Base-by-base conservation (phyloP, 2,797 vertebrate species). In the Sorex maritimensis region DNA sequence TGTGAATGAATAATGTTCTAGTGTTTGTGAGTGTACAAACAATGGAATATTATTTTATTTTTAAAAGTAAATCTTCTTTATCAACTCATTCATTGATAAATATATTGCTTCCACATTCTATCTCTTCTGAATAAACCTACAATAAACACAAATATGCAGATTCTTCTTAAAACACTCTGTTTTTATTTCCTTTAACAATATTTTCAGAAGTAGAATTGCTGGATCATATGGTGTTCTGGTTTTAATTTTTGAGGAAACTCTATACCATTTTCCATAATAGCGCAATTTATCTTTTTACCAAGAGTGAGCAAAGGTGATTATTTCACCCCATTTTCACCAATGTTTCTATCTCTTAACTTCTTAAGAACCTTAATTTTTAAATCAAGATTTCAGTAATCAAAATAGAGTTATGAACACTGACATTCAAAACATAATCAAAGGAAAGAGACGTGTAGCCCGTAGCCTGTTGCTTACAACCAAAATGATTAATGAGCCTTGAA, bases 401-500 rank as follows among this genome's bases (percentile, higher is more conserved):
- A 89, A 68, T 83, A 90, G 82, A 92, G 63, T 30, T 55, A 75
- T 85, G 65, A 63, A 79, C 71, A 9, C 58, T 77, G 49, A 87
- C 1, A 21, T 52, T 72, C 67, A 80, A 77, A 82, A 71, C 3
- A 72, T 2, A 82, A 81, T 81, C 68, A 49, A 80, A 86, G 34
- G 65, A 67, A 68, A 80, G 21, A 61, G 78, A n/a, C 12, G 0
- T 34, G 21, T 81, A 28, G 26, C 15, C 44, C 90, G 14, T 1
- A 87, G 69, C 12, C 2, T 92, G 12, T 1, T 82, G 67, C 13
- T 1, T 24, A 15, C 4, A 71, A 79, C 41, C 11, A 30, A 67
- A 26, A n/a, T 90, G 63, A 58, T 30, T 41, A 71, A 80, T 21
- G 30, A 81, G 52, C 19, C 0, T 34, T 89, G 10, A 30, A n/a